Evolutionary conservation across 2,113 vertebrate genomes (phyloP), one percentile per base, ranked within the genome.

Genomic region (Sardina pilchardus): DNA sequence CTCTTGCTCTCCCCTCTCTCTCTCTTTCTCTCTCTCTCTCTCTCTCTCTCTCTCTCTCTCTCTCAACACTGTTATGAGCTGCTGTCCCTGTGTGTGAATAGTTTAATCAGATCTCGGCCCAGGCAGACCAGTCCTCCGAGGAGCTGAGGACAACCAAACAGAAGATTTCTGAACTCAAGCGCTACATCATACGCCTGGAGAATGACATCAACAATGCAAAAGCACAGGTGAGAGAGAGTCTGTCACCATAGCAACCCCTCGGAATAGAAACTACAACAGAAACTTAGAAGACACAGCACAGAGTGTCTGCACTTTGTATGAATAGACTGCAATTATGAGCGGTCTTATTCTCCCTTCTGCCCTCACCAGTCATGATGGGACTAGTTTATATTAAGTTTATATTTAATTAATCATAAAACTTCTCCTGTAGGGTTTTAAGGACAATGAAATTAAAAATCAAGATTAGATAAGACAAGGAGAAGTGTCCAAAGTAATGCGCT

Each of bases 161-260:
- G 1, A 91, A 94, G 87, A 92, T 95, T 48, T 36, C 89, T 16
- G 90, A 93, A 2, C 78, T 95, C 21, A 92, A 83, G 0, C 88
- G 88, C 12, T 59, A 81, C 44, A 94, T 96, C 81, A 47, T 0
- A 67, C 91, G 83, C 14, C 80, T 93, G 43, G 88, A 92, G 48
- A 88, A 45, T 8, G 93, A 95, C 36, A 90, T 94, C 44, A 36
- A 44, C 0, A 1, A 71, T 26, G 87, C 30, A n/a, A 93, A 89
- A 85, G 0, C 4, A 9, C 90, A 95, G 93, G 95, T 96, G 87
- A 90, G 95, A 95, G 87, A 90, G 1, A 53, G 14, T 8, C 17
- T 50, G 71, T 78, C 34, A 19, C 71, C 71, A 36, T 34, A 16
- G 4, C 71, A 78, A 36, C 30, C 34, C 10, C 14, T 78, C 3